Conservation (phyloP, 2,888 invertebrate species). For the Leptinotarsa haldemani region DNA sequence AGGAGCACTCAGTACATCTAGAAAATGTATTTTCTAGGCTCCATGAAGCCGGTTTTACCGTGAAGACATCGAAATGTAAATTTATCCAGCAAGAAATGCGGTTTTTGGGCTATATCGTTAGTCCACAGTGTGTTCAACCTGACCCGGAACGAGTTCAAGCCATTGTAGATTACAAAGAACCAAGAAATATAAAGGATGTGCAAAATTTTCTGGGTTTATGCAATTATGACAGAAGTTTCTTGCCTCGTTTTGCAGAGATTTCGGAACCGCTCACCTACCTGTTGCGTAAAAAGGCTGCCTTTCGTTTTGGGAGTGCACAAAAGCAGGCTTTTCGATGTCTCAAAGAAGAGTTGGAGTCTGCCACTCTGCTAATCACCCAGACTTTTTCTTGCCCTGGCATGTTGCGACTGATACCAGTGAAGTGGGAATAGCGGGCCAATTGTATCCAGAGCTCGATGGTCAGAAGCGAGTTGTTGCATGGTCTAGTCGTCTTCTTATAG, state of each 20-base stretch:
- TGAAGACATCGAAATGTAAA: slow-evolving; percentile 25
- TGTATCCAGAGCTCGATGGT: not conserved
- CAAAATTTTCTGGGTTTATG: slow-evolving; percentile 24
- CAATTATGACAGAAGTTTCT: slow-evolving; percentile 30
- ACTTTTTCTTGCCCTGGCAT: not conserved
- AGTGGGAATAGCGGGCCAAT: no score
- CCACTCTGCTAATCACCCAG: not conserved
- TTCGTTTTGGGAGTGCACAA: not conserved
- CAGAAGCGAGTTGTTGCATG: slow-evolving; percentile 23
- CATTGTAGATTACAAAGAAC: slow-evolving; percentile 27
- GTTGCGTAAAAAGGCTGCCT: not conserved
- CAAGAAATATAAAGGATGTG: slow-evolving; percentile 27
- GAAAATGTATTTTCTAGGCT: slow-evolving; percentile 18
- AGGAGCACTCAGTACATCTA: slow-evolving; percentile 14
- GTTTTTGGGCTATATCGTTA: slow-evolving; percentile 24
- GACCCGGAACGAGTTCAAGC: slow-evolving; percentile 25
- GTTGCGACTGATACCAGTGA: not conserved
- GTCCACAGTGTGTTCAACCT: slow-evolving; percentile 12
- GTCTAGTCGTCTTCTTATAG: slow-evolving; percentile 31
- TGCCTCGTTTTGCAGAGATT: slow-evolving; percentile 24
- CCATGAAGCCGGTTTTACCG: slow-evolving; percentile 11
- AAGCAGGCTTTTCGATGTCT: not conserved
- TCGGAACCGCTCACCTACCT: not conserved
- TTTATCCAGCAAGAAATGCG: slow-evolving; percentile 16
- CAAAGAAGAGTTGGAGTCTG: not conserved